Conservation (phyloP, 2,888 invertebrate genomes). For the Amaurobius ferox region DNA sequence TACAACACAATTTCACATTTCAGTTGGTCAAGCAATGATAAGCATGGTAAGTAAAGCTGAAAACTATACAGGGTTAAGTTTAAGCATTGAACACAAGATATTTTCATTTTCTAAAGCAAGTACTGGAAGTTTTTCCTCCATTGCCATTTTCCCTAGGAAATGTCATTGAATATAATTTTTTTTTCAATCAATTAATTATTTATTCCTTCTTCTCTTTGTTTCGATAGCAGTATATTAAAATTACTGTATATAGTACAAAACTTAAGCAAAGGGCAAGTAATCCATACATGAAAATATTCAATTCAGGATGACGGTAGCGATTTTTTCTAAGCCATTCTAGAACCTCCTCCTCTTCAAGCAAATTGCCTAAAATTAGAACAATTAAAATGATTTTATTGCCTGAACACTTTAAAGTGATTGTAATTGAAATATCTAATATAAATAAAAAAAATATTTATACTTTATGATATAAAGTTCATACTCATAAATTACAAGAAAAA, state of each 20-base stretch:
- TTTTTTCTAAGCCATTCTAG: constrained; percentile 95
- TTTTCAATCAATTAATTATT: constrained; percentile 60
- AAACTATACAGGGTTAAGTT: constrained; percentile 33
- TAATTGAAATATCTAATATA: no score
- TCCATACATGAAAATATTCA: constrained; percentile 96
- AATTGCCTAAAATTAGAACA: constrained; percentile 82
- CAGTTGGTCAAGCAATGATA: constrained; percentile 30
- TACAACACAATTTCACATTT: constrained; percentile 39
- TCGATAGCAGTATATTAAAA: constrained; percentile 93
- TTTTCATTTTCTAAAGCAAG: constrained; percentile 11
- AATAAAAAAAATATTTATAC: no score
- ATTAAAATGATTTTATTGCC: no score
- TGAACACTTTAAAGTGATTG: no score
- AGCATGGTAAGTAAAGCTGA: constrained; percentile 15
- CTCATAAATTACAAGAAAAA: no score
- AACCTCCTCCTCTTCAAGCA: constrained; percentile 90
- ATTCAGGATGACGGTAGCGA: constrained; percentile 92
- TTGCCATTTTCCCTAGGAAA: background rate
- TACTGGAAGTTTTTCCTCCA: constrained; percentile 21
- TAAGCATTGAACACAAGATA: constrained; percentile 26
- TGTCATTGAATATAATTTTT: constrained; percentile 4
- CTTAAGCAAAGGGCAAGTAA: constrained; percentile 89
- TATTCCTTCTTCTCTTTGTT: constrained; percentile 78
- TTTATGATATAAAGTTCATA: no score
- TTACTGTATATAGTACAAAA: constrained; percentile 93